Conservation (phyloP, 2,113 vertebrate species). For the Eublepharis macularius region DNA sequence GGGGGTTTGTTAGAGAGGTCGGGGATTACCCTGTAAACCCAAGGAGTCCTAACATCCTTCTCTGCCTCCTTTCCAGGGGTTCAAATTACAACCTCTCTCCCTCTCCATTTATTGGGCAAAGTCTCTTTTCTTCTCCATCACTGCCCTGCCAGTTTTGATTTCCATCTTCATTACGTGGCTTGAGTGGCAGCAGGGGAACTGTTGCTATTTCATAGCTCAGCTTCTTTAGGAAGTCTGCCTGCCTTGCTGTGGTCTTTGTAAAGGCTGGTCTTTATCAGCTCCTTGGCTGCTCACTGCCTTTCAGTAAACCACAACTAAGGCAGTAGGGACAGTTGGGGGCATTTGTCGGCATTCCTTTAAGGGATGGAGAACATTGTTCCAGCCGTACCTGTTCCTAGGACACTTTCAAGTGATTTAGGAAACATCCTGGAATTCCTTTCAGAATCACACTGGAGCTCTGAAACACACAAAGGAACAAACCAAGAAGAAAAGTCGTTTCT, state of each 20-base stretch:
- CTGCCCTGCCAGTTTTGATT: constrained; percentile 54
- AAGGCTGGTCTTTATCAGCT: not conserved
- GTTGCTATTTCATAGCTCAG: not conserved
- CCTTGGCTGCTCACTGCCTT: not conserved
- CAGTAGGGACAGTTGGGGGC: not conserved
- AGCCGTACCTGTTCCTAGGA: not conserved
- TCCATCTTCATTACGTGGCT: constrained; percentile 44
- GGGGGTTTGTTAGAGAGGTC: not conserved
- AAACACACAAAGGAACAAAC: not conserved
- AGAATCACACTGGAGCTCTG: not conserved
- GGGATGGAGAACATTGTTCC: not conserved
- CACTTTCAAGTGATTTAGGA: not conserved
- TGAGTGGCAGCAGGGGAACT: too few relatives aligned
- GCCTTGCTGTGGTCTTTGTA: not conserved
- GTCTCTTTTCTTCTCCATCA: not conserved
- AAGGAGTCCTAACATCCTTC: not conserved
- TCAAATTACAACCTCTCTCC: not conserved
- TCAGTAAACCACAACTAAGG: too few relatives aligned
- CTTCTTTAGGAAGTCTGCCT: not conserved
- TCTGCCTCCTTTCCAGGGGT: not conserved
- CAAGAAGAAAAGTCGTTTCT: not conserved
- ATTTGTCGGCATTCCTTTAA: not conserved
- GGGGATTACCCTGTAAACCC: not conserved
- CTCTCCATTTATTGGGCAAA: not conserved
- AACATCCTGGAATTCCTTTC: not conserved